A percentile compares a stretch with the other conserved stretches of the same genome.
Evolutionary conservation across 2,113 vertebrate species (phyloP).

Genomic region (Festucalex cinctus): DNA sequence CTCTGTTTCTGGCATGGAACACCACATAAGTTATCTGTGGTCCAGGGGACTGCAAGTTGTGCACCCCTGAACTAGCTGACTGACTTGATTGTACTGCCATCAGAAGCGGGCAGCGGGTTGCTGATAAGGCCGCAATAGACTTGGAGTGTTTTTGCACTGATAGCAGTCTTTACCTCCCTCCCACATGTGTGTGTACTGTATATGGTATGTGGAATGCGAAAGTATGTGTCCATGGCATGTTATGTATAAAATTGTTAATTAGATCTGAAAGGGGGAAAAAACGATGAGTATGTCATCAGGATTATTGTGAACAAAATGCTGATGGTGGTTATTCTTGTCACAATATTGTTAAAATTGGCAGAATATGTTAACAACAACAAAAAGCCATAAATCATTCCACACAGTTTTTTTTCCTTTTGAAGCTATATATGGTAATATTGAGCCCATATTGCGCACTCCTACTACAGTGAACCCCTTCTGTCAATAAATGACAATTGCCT

Average conservation of each 20-base stretch:
- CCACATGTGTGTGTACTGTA: background rate
- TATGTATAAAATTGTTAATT: background rate
- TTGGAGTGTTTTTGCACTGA: slow-evolving; percentile 32
- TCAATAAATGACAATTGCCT: too few relatives aligned
- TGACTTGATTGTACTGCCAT: slow-evolving; percentile 2
- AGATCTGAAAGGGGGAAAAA: background rate
- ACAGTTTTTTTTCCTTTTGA: too few relatives aligned
- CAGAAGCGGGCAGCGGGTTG: background rate
- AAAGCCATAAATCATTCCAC: too few relatives aligned
- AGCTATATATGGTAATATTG: too few relatives aligned
- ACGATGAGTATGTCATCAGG: background rate
- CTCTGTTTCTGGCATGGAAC: background rate
- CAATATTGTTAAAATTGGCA: too few relatives aligned
- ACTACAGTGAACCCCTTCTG: too few relatives aligned
- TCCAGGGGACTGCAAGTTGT: background rate
- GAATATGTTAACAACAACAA: too few relatives aligned
- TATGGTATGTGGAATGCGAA: background rate
- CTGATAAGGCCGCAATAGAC: slow-evolving; percentile 24
- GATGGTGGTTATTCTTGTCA: background rate
- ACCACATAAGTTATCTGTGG: background rate
- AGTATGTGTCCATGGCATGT: background rate
- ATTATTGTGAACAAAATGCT: background rate
- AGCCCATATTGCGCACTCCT: too few relatives aligned
- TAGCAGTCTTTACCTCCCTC: slow-evolving; percentile 1
- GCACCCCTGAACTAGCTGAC: background rate